Evolutionary conservation across 2,888 invertebrate genomes (phyloP), one percentile per base, ranked within the genome.

Genomic region (Ormia ochracea): DNA sequence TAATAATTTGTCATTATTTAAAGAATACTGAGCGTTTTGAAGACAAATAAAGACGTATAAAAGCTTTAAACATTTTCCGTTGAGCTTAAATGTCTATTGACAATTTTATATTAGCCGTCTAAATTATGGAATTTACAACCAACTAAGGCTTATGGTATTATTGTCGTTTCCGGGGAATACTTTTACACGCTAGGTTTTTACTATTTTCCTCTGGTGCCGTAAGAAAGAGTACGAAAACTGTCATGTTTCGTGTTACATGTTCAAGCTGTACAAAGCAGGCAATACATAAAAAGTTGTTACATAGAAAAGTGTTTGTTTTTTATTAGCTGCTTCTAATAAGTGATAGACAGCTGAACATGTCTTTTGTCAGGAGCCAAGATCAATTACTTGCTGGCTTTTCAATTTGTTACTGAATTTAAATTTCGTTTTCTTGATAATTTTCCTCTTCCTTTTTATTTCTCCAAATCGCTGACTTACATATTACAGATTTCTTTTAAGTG

Each of bases 271-370:
- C 17, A 17, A 3, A 26, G 10, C 9, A 14, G 14, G 9, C 26
- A 6, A 26, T 21, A 50, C 10, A 21, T 28, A 65, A 48, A 38
- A 43, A 56, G 28, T 7, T 65, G 28, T 17, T 31, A 33, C 26
- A 54, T 19, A 21, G 52, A 33, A 31, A 43, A 54, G 2, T 38
- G 10, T 31, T 31, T 10, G 9, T 38, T 17, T 38, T n/a, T 12
- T 4, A 3, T 36, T n/a, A n/a, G n/a, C n/a, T n/a, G n/a, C n/a
- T 21, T 33, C 12, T 41, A 54, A 52, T 59, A 56, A 38, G 54
- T 82, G 82, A 81, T 80, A 78, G 82, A 81, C 82, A 82, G 81
- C 81, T 81, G 69, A 78, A 79, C 82, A 68, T 82, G 72, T 31
- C 69, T 80, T 77, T 81, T 82, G 81, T 82, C 73, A 75, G 78